A percentile compares a stretch with the other conserved stretches of the same genome.
These are phyloP conservation scores for Eubucco bourcierii DNA, from an alignment of 2,113 vertebrate species.

Conservation along the genomic window DNA sequence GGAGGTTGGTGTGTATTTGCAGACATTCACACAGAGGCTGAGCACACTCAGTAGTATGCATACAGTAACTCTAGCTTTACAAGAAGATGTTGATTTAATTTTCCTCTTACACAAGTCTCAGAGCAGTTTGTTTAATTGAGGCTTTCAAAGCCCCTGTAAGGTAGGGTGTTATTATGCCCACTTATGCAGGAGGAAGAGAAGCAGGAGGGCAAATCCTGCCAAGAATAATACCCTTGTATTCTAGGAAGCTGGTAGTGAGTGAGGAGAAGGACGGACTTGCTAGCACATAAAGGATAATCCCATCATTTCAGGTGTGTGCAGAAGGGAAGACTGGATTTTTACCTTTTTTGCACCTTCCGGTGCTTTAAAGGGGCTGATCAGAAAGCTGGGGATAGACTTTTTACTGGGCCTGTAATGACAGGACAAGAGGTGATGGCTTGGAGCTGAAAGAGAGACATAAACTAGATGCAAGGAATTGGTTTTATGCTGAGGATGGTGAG, in stretches of 20 bases:
- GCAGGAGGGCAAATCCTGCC: background rate
- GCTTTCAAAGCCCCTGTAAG: constrained; percentile 10
- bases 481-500: too few relatives aligned
- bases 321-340: background rate
- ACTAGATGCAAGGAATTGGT: too few relatives aligned
- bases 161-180: background rate
- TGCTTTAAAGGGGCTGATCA: too few relatives aligned
- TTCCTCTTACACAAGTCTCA: constrained; percentile 25
- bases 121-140: constrained; percentile 46
- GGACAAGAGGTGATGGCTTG: too few relatives aligned
- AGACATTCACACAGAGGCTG: background rate
- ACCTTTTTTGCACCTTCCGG: too few relatives aligned
- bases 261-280: background rate
- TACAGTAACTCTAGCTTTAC: background rate
- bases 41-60: background rate
- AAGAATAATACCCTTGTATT: background rate
- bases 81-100: constrained; percentile 41
- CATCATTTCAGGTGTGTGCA: background rate
- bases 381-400: too few relatives aligned
- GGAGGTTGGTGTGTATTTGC: background rate
- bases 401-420: too few relatives aligned
- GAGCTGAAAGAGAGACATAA: too few relatives aligned
- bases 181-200: constrained; percentile 5
- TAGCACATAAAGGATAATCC: background rate
- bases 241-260: background rate